A percentile compares a stretch with the other conserved stretches of the same genome.
phyloP scores from a whole-genome alignment of 2,113 vertebrate genomes.

The Xyliphius kryptos region DNA sequence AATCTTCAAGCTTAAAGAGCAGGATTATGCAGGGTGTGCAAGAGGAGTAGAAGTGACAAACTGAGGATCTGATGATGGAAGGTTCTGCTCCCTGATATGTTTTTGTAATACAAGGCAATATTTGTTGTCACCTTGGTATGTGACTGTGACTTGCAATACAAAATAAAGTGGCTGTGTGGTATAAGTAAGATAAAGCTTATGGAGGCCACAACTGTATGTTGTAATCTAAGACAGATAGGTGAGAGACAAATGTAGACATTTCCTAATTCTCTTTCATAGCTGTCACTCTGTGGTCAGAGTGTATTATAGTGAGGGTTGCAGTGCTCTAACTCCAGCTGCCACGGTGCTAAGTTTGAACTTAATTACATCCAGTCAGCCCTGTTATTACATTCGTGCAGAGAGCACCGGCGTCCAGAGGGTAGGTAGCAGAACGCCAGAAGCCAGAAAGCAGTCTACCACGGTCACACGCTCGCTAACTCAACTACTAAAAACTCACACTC shows the following conservation, averaged over 20 bases:
- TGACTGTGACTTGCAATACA: slow-evolving; percentile 4
- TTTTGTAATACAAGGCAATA: slow-evolving; percentile 5
- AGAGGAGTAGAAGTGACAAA: slow-evolving; percentile 26
- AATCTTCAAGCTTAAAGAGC: slow-evolving; percentile 54
- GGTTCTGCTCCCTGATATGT: slow-evolving; percentile 1
- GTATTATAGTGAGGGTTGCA: slow-evolving; percentile 38
- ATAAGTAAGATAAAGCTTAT: neutral
- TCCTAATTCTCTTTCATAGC: slow-evolving; percentile 32
- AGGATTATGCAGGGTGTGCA: slow-evolving; percentile 58
- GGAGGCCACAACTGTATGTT: neutral
- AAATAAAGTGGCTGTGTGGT: too few species aligned
- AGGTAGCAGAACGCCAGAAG: slow-evolving; percentile 41
- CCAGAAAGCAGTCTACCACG: slow-evolving; percentile 31
- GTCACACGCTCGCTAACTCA: slow-evolving; percentile 35
- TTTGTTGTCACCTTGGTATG: slow-evolving; percentile 11
- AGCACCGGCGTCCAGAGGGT: slow-evolving; percentile 26
- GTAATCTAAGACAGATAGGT: neutral
- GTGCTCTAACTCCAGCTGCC: slow-evolving; percentile 36
- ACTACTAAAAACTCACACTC: slow-evolving; percentile 32
- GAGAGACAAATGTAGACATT: slow-evolving; percentile 4
- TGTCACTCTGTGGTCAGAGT: slow-evolving; percentile 39
- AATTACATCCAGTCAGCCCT: slow-evolving; percentile 45
- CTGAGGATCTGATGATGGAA: slow-evolving; percentile 19
- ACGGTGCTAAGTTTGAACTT: slow-evolving; percentile 51
- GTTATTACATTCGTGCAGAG: slow-evolving; percentile 40